Evolutionary conservation across 2,888 invertebrate species (phyloP), one percentile per base, ranked within the genome.

Genomic region (Pollenia amentaria): DNA sequence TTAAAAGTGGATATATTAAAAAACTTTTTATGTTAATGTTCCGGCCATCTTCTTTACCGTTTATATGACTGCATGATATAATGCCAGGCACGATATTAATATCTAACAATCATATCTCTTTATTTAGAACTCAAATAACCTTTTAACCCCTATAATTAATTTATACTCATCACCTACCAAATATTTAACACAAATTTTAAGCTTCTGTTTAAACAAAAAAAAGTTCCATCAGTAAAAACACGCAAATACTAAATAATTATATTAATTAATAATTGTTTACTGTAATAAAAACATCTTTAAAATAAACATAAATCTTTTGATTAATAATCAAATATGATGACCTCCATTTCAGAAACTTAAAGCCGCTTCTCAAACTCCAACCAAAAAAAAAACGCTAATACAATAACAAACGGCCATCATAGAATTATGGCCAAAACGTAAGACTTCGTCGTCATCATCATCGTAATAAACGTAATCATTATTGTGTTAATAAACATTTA

Each of bases 301-400:
- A 44, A 70, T 55, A 65, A 81, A 12, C 57, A 81, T 81, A 85
- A 81, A 81, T 85, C 81, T 81, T 40, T 60, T 67, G 57, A 85
- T 72, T 76, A 76, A 70, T 80, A 85, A 65, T 72, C 70, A 57
- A 70, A 67, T 57, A 76, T 51, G 76, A 72, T 70, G 72, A 81
- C 85, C 85, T 85, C 76, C 55, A 81, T 81, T 67, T 72, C 12
- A 12, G 64, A 55, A 70, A 77, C 55, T 64, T 76, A 42, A 70
- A 51, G 64, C 69, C 42, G 44, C n/a, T 65, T 3, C 21, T 12
- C 64, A 64, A 29, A 65, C 12, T 44, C 10, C 46, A 53, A n/a
- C 11, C 64, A 55, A 67, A 67, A 16, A 67, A 67, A 16, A 29
- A 67, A 69, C 55, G 16, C n/a, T 42, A 44, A 29, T 1, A 38